Percentiles rank a stretch among this genome's conserved stretches.
phyloP scores from a whole-genome alignment of 2,113 vertebrate species.

The Crotalus viridis region DNA sequence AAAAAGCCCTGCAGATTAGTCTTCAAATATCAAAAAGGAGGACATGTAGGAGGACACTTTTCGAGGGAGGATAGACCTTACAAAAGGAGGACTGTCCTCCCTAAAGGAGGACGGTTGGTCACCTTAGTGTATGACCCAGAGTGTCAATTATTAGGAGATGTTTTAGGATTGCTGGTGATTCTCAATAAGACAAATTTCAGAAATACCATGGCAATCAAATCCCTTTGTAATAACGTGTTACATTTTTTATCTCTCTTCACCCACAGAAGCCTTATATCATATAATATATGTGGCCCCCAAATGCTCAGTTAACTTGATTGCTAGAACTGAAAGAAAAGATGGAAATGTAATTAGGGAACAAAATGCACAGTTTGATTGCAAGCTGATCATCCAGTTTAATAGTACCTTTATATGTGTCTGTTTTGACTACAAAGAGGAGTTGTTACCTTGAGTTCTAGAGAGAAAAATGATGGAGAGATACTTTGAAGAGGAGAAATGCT shows the following conservation, averaged over 20 bases:
- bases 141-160: background rate
- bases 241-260: background rate
- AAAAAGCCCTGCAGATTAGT: too few species aligned
- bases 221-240: background rate
- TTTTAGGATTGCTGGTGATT: background rate
- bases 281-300: background rate
- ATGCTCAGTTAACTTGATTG: background rate
- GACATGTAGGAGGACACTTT: too few species aligned
- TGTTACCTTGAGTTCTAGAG: constrained; percentile 6
- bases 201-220: background rate
- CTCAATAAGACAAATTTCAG: background rate
- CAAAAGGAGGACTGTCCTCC: too few species aligned
- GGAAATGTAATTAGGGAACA: background rate
- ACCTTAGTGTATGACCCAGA: background rate
- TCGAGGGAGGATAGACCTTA: too few species aligned
- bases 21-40: too few species aligned
- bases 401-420: background rate
- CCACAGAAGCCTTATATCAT: background rate
- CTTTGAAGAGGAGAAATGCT: background rate
- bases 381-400: background rate
- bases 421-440: background rate
- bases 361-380: background rate
- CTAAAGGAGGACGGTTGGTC: too few species aligned
- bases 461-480: background rate
- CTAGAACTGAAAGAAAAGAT: background rate